A percentile compares a stretch with the other conserved stretches of the same genome.
These are phyloP conservation scores for Sarotherodon lohbergeri DNA, from an alignment of 2,113 vertebrate genomes.

Conservation along the genomic window DNA sequence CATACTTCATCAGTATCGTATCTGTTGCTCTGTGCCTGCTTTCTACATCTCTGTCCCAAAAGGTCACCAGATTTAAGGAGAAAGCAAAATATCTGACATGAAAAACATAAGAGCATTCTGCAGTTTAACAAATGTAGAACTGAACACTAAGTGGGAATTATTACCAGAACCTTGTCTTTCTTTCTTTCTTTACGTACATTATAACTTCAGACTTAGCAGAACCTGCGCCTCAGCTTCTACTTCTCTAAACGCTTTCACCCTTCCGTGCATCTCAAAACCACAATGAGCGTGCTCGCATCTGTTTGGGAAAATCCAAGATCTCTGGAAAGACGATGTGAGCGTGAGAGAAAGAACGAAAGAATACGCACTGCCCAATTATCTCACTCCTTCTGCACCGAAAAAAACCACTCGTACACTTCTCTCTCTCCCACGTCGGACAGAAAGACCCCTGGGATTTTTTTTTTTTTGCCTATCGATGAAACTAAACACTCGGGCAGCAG, in stretches of 20 bases:
- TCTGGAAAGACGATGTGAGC: not conserved
- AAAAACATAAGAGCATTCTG: rapidly evolving
- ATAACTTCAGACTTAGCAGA: not conserved
- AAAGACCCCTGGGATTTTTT: not conserved
- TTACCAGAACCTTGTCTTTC: not conserved
- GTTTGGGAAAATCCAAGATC: slow-evolving; percentile 24
- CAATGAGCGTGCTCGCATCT: slow-evolving; percentile 25
- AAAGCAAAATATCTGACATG: not conserved
- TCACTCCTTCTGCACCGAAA: not conserved
- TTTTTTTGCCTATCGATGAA: slow-evolving; percentile 1
- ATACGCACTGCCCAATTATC: slow-evolving; percentile 18
- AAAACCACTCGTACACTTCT: not conserved
- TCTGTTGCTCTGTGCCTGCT: not conserved
- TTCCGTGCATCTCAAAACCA: not conserved
- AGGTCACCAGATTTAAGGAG: not conserved
- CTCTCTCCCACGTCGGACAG: not conserved
- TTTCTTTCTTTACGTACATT: not conserved
- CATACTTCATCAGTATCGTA: rapidly evolving
- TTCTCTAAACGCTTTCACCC: not conserved
- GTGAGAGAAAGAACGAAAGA: not conserved
- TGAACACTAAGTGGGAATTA: not conserved
- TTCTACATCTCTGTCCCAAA: rapidly evolving
- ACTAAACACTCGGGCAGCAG: not conserved
- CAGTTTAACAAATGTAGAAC: not conserved
- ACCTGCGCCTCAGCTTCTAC: not conserved